Conservation (phyloP, 2,797 vertebrate genomes). For the Spinus pinus region DNA sequence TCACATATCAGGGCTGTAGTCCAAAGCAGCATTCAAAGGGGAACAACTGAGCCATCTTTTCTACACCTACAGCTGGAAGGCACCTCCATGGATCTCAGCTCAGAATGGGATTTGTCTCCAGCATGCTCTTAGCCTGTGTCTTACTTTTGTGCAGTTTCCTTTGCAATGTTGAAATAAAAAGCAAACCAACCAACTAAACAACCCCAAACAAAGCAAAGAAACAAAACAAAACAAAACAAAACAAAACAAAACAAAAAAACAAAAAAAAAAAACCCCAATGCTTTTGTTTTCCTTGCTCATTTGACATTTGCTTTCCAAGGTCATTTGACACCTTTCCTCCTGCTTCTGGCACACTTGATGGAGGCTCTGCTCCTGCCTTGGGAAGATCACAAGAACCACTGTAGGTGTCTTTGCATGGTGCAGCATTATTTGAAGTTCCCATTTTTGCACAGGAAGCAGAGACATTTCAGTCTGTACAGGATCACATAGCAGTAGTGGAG, state of each 20-base stretch:
- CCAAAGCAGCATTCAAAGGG: neutral
- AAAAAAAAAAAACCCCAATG: neutral
- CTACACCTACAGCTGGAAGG: neutral
- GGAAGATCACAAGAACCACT: neutral
- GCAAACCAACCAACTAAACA: neutral
- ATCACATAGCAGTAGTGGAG: neutral
- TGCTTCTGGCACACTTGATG: neutral
- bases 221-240: neutral
- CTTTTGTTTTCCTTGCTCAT: neutral
- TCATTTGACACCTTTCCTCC: neutral
- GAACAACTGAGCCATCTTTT: neutral
- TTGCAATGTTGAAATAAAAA: neutral
- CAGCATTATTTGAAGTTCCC: neutral
- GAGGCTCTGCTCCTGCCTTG: neutral
- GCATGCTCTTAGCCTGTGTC: neutral
- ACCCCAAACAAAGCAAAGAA: no score
- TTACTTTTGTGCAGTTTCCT: neutral
- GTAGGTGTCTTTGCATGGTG: neutral
- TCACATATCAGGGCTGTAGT: neutral
- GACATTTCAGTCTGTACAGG: neutral
- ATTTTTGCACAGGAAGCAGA: neutral
- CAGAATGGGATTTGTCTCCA: neutral
- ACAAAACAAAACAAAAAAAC: no score
- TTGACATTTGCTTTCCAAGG: neutral
- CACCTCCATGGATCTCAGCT: neutral